Base-by-base conservation (phyloP, 2,797 vertebrate species). In the Eremophila alpestris region DNA sequence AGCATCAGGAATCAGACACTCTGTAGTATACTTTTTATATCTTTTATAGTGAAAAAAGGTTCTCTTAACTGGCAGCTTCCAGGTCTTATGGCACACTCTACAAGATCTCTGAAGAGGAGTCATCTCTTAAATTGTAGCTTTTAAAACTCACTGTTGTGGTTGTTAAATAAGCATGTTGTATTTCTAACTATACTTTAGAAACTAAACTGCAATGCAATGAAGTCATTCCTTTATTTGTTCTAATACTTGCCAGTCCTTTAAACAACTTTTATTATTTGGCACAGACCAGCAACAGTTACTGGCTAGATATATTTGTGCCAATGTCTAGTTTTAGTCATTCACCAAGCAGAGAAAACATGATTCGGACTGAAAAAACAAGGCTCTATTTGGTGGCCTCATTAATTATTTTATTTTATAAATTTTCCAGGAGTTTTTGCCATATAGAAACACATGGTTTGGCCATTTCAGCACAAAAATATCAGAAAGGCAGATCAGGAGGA, bases 1-100 rank as follows among this genome's bases (percentile, higher is more conserved):
- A 87, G 76, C 78, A 83, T 52, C 18, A 5, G n/a, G 79, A 91
- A 81, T 92, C 82, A 95, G 91, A 94, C 7, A 21, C 51, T 93
- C 59, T 86, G 94, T 62, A 71, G 75, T 85, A 65, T 38, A 92
- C 16, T 34, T 94, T 89, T 89, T 70, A 79, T 21, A 79, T 74
- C 54, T 82, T 78, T 86, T 86, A 90, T 67, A 76, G 59, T 76
- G 9, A 81, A 86, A 92, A 92, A 86, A 43, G 7, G 8, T 76
- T 92, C 23, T 83, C 64, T 83, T 63, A n/a, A 49, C 82, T 70
- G 63, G 76, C 70, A 93, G 65, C 48, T 85, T 91, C 70, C 38
- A 84, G 36, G 32, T 83, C 43, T 78, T 30, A 45, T 18, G 75
- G 58, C 43, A 73, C 24, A 29, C 19, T 76, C 17, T 63, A 40